Evolutionary conservation across 2,113 vertebrate genomes (phyloP), one percentile per base, ranked within the genome.

Genomic region (Chionodraco myersi): DNA sequence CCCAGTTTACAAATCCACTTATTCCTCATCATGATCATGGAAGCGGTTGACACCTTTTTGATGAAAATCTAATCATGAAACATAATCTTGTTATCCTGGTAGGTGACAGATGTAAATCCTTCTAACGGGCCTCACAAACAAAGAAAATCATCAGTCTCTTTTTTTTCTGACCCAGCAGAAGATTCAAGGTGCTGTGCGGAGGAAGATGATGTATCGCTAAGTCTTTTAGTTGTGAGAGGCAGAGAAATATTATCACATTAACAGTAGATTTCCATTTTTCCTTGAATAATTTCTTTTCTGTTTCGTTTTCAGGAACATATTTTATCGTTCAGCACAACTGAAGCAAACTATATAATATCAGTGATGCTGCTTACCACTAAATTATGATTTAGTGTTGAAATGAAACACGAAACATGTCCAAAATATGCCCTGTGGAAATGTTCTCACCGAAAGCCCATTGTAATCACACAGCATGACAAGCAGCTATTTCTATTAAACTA

Each of bases 231-330:
- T 82, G 77, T 85, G 89, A 91, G 84, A 88, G 86, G 84, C 75
- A 77, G 89, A 82, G 86, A 89, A 90, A 90, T 91, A 92, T 92
- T 87, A 93, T 86, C 81, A 66, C 86, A 94, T 95, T 91, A 94
- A 92, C 89, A 88, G 80, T 91, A 90, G 80, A 92, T 92, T 93
- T 92, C 72, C 89, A 91, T 90, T 92, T 89, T 59, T 0, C 83
- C 69, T 79, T 92, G 89, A 93, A 95, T 92, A 88, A 93, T 91
- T 88, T 90, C 80, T 86, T 82, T 77, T 88, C 81, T 75, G 76
- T 80, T 86, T 78, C 63, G 79, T 86, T 88, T 86, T 79, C 49
- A 21, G 79, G 57, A 83, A 66, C 77, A 86, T 89, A 82, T 77
- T 84, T 93, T 82, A 92, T 90, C 82, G 66, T 79, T 86, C 83